phyloP scores from a whole-genome alignment of 2,888 invertebrate genomes.

The Andrena camellia region DNA sequence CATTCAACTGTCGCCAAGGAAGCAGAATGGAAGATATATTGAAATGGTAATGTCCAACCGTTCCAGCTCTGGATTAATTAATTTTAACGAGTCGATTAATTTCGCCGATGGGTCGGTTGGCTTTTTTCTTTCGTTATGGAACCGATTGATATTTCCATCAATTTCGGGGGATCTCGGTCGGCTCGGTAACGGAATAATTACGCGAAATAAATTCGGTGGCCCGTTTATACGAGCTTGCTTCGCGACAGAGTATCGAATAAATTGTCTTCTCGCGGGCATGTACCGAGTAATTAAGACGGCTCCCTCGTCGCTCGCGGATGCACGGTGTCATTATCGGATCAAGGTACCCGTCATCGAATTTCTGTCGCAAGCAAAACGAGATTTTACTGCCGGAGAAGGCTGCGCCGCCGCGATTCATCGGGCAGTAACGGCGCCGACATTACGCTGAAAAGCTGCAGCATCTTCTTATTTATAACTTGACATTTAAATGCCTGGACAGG shows the following conservation, averaged over 20 bases:
- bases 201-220: not conserved
- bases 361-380: no score
- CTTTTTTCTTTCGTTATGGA: not conserved
- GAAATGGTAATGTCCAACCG: not conserved
- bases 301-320: not conserved
- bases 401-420: not conserved
- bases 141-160: not conserved
- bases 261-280: not conserved
- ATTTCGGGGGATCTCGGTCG: not conserved
- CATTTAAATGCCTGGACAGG: conserved; percentile 49
- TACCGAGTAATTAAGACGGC: not conserved
- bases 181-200: not conserved
- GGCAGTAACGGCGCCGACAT: conserved; percentile 1
- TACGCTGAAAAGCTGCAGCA: conserved; percentile 20
- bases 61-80: not conserved
- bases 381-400: not conserved
- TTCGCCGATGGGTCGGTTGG: not conserved
- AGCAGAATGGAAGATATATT: not conserved
- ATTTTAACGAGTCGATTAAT: conserved; percentile 4
- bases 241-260: not conserved
- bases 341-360: not conserved
- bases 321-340: not conserved
- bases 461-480: conserved; percentile 47
- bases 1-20: not conserved
- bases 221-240: no score